phyloP scores from a whole-genome alignment of 2,113 vertebrate genomes.

The Mobula birostris region DNA sequence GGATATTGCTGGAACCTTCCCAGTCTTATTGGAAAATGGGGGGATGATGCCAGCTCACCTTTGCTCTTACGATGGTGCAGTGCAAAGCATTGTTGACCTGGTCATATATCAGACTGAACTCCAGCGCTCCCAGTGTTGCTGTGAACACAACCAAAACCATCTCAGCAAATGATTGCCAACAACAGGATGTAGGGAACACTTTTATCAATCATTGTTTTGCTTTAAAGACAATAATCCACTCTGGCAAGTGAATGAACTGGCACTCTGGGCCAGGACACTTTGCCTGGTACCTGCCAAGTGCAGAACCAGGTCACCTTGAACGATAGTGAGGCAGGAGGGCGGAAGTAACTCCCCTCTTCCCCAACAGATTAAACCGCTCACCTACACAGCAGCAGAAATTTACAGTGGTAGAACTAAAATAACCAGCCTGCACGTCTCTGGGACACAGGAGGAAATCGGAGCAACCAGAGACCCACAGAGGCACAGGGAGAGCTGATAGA shows the following conservation, averaged over 20 bases:
- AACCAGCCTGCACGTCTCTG: too few relatives aligned
- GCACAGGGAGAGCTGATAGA: too few relatives aligned
- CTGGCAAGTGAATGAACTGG: neutral
- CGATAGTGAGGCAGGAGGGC: neutral
- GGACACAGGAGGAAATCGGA: too few relatives aligned
- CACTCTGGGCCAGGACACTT: neutral
- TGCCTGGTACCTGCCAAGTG: neutral
- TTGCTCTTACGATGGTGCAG: slow-evolving; percentile 83
- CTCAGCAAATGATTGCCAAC: slow-evolving; percentile 7
- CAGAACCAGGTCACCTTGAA: too few relatives aligned
- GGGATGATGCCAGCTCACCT: slow-evolving; percentile 54
- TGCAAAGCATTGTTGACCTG: slow-evolving; percentile 85
- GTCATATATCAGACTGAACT: slow-evolving; percentile 85
- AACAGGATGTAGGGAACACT: neutral
- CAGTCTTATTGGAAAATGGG: too few relatives aligned
- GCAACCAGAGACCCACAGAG: too few relatives aligned
- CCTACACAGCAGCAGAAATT: too few relatives aligned
- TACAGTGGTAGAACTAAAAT: too few relatives aligned
- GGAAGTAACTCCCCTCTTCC: neutral
- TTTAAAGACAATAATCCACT: neutral
- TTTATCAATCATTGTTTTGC: neutral
- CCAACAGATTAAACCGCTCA: too few relatives aligned
- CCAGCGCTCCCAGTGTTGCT: slow-evolving; percentile 87
- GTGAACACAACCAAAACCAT: slow-evolving; percentile 38
- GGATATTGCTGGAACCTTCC: neutral